These are phyloP conservation scores for Globia sparganii DNA, from an alignment of 2,888 invertebrate species.

Conservation along the genomic window DNA sequence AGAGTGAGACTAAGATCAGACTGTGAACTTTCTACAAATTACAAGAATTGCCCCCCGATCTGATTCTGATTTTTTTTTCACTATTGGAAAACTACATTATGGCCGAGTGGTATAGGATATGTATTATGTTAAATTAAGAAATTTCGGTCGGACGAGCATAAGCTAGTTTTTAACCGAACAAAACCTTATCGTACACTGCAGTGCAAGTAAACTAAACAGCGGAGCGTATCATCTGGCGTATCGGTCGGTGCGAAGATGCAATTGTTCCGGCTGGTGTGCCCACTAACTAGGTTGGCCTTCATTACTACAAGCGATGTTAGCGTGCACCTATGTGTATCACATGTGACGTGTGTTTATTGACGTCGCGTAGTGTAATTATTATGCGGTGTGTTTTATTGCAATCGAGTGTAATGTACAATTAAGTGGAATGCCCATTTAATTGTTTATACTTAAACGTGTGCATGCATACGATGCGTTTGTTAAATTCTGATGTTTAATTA, in stretches of 20 bases:
- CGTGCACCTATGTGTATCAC: conserved; percentile 57
- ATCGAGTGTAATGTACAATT: conserved; percentile 51
- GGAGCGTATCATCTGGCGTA: conserved; percentile 64
- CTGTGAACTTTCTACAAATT: too few relatives aligned
- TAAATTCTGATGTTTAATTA: conserved; percentile 20
- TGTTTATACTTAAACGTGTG: conserved; percentile 37
- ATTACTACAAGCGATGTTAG: conserved; percentile 71
- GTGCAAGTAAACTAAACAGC: conserved; percentile 45
- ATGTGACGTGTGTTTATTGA: conserved; percentile 57
- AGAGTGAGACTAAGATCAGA: too few relatives aligned
- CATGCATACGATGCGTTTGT: conserved; percentile 32
- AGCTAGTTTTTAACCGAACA: neutral
- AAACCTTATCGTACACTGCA: conserved; percentile 40
- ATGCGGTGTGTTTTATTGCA: conserved; percentile 54
- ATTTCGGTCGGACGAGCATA: rapidly evolving
- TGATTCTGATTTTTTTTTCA: too few relatives aligned
- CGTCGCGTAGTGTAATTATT: conserved; percentile 51
- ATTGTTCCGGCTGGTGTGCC: conserved; percentile 88
- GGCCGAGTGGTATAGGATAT: too few relatives aligned
- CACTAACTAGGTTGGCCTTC: conserved; percentile 89
- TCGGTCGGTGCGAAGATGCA: conserved; percentile 83
- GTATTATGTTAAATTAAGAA: too few relatives aligned
- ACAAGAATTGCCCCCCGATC: too few relatives aligned
- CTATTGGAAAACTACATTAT: neutral
- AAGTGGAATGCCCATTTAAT: conserved; percentile 38